These are phyloP conservation scores for Intellagama lesueurii DNA, from an alignment of 2,797 vertebrate genomes.

Conservation along the genomic window DNA sequence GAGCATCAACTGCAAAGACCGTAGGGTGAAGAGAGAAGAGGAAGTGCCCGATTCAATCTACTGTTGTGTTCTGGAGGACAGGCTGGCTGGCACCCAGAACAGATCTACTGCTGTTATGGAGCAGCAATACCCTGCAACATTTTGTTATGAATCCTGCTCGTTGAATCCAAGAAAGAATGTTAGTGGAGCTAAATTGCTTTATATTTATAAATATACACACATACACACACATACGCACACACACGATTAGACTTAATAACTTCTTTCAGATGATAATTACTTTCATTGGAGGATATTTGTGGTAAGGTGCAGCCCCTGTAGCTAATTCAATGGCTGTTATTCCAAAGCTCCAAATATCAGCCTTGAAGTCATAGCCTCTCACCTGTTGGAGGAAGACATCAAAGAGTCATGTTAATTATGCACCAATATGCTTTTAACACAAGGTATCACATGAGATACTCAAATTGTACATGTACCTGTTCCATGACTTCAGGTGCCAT, in stretches of 20 bases:
- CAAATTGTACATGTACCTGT: constrained; percentile 81
- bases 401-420: constrained; percentile 32
- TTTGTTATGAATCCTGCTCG: neutral
- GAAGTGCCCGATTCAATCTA: neutral
- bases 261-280: constrained; percentile 76
- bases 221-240: neutral
- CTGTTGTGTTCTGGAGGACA: neutral
- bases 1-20: neutral
- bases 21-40: too few species aligned
- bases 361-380: constrained; percentile 99
- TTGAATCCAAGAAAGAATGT: neutral
- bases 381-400: constrained; percentile 81
- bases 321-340: constrained; percentile 98
- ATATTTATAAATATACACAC: too few species aligned
- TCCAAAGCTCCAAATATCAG: constrained; percentile 99
- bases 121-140: neutral
- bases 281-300: constrained; percentile 99
- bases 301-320: constrained; percentile 96
- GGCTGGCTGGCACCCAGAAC: neutral
- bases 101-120: neutral
- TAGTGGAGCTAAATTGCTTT: neutral
- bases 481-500: constrained; percentile 99
- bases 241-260: constrained; percentile 1
- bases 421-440: constrained; percentile 13
- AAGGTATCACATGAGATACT: neutral